Evolutionary conservation across 2,797 vertebrate genomes (phyloP).

Genomic region (Oreonectes daqikongensis): DNA sequence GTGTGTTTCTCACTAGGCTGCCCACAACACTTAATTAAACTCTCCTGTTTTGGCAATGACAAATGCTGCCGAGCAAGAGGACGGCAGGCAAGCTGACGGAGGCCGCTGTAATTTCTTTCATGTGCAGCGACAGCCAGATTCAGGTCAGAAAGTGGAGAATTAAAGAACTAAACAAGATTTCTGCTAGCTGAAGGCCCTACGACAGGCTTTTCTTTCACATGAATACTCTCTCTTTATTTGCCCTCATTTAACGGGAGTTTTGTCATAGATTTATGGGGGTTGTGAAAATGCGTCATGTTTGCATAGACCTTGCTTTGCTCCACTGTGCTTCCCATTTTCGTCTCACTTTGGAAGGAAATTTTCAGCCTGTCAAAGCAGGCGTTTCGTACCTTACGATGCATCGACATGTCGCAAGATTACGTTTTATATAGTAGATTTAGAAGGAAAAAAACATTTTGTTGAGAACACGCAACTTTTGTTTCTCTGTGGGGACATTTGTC

Average conservation of each 20-base stretch:
- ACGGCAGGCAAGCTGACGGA: slow-evolving; percentile 89
- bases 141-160: slow-evolving; percentile 89
- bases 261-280: slow-evolving; percentile 81
- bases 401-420: slow-evolving; percentile 48
- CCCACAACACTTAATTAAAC: slow-evolving; percentile 99
- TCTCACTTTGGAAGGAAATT: slow-evolving; percentile 60
- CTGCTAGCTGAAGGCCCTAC: slow-evolving; percentile 67
- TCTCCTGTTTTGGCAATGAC: slow-evolving; percentile 99
- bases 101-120: slow-evolving; percentile 93
- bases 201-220: slow-evolving; percentile 76
- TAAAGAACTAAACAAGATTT: slow-evolving; percentile 83
- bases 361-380: slow-evolving; percentile 63
- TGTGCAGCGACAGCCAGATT: slow-evolving; percentile 86
- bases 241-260: slow-evolving; percentile 74
- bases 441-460: slow-evolving; percentile 17
- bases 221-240: slow-evolving; percentile 62
- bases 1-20: slow-evolving; percentile 99
- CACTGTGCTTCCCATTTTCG: slow-evolving; percentile 64
- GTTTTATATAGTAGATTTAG: slow-evolving; percentile 52
- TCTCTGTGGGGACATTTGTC: slow-evolving; percentile 53
- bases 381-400: slow-evolving; percentile 54
- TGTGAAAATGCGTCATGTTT: slow-evolving; percentile 64
- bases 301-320: slow-evolving; percentile 66
- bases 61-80: slow-evolving; percentile 92
- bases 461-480: slow-evolving; percentile 58